Conservation (phyloP, 1,140 invertebrate species). For the Leguminivora glycinivorella region DNA sequence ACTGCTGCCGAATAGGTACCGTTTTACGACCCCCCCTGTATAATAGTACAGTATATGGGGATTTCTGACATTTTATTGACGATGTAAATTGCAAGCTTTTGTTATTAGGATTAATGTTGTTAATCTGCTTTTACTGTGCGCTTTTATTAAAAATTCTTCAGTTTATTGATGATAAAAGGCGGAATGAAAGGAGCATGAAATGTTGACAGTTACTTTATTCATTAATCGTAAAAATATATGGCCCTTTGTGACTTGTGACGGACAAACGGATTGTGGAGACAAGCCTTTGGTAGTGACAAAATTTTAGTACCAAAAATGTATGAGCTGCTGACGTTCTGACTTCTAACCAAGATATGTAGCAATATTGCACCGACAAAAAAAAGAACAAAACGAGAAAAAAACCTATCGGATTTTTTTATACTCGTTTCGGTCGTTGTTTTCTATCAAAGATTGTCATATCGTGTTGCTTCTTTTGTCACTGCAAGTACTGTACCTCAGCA, state of each 20-base stretch:
- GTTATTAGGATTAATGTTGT: slow-evolving; percentile 15
- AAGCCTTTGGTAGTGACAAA: too few relatives aligned
- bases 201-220: not conserved
- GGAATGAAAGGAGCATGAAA: not conserved
- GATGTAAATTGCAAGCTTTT: slow-evolving; percentile 1
- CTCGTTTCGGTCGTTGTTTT: too few relatives aligned
- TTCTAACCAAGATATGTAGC: too few relatives aligned
- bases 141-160: slow-evolving; percentile 15
- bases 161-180: not conserved
- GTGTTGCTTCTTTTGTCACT: too few relatives aligned
- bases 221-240: not conserved
- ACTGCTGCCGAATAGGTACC: slow-evolving; percentile 8
- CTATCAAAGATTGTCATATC: too few relatives aligned
- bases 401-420: too few relatives aligned
- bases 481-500: too few relatives aligned
- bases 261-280: not conserved
- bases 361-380: too few relatives aligned
- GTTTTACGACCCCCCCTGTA: slow-evolving; percentile 17
- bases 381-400: too few relatives aligned
- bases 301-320: too few relatives aligned
- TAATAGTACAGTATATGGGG: slow-evolving; percentile 1
- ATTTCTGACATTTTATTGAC: slow-evolving; percentile 12
- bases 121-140: slow-evolving; percentile 13
- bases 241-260: not conserved
- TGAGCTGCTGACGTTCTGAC: too few relatives aligned